Conservation (phyloP, 1,140 invertebrate genomes). For the Philaenus spumarius region DNA sequence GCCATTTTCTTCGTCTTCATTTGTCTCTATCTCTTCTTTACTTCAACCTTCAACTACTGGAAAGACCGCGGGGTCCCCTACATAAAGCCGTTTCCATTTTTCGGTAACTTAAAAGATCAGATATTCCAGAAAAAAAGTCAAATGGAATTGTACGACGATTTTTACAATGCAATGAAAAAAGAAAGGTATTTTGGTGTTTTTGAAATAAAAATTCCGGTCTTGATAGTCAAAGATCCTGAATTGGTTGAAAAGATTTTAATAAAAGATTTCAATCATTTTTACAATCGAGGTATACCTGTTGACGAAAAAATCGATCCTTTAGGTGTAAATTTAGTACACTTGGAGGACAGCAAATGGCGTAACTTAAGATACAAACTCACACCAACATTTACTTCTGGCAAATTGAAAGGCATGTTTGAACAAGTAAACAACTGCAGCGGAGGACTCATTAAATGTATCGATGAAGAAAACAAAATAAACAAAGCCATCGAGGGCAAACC, state of each 20-base stretch:
- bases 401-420: constrained; percentile 48
- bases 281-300: constrained; percentile 40
- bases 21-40: too few species aligned
- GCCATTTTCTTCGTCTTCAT: too few species aligned
- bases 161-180: constrained; percentile 25
- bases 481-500: constrained; percentile 32
- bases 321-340: constrained; percentile 45
- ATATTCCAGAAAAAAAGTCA: background rate
- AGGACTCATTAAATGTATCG: constrained; percentile 31
- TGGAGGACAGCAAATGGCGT: constrained; percentile 45
- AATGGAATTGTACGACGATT: background rate
- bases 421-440: constrained; percentile 40
- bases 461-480: constrained; percentile 38
- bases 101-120: background rate
- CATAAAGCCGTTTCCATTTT: too few species aligned
- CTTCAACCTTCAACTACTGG: too few species aligned
- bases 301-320: constrained; percentile 46
- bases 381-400: constrained; percentile 49
- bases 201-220: constrained; percentile 35
- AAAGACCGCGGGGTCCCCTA: too few species aligned
- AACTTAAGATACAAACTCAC: constrained; percentile 44
- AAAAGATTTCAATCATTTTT: constrained; percentile 49
- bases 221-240: constrained; percentile 48
- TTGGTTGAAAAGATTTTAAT: constrained; percentile 46
- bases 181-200: constrained; percentile 33